These are phyloP conservation scores for Gulo gulo DNA, from an alignment of 2,113 vertebrate genomes.

Conservation along the genomic window DNA sequence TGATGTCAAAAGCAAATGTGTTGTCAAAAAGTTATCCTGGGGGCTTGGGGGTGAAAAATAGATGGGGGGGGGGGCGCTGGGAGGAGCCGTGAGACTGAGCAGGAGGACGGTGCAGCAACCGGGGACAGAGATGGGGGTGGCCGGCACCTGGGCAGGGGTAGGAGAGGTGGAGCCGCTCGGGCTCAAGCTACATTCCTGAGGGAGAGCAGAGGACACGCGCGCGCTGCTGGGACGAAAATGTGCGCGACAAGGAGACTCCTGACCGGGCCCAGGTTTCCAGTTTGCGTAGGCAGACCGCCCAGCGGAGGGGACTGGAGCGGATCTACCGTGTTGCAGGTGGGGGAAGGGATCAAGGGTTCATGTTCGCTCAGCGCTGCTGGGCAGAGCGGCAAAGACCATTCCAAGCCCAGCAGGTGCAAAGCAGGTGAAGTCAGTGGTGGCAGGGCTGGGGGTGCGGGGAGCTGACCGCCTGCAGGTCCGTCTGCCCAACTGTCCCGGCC, in stretches of 20 bases:
- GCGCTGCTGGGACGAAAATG: background rate
- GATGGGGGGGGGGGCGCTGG: fast-evolving
- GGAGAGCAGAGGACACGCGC: background rate
- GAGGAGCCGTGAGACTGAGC: background rate
- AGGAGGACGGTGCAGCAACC: fast-evolving
- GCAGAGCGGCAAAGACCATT: background rate
- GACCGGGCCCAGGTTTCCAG: fast-evolving
- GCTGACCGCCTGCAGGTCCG: background rate
- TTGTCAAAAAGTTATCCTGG: background rate
- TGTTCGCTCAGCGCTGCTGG: background rate
- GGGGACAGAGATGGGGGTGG: too few relatives aligned
- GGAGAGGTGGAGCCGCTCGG: background rate
- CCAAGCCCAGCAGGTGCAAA: background rate
- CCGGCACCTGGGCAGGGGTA: background rate
- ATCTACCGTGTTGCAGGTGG: background rate
- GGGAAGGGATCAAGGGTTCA: too few relatives aligned
- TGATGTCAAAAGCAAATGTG: background rate
- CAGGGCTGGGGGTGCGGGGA: background rate
- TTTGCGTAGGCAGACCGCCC: background rate
- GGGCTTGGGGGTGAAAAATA: background rate
- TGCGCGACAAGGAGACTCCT: background rate
- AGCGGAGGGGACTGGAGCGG: fast-evolving
- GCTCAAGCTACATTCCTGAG: fast-evolving
- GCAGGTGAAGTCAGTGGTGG: background rate
- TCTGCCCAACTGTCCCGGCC: fast-evolving